Conservation (phyloP, 2,888 invertebrate species). For the Epistrophe grossulariae region DNA sequence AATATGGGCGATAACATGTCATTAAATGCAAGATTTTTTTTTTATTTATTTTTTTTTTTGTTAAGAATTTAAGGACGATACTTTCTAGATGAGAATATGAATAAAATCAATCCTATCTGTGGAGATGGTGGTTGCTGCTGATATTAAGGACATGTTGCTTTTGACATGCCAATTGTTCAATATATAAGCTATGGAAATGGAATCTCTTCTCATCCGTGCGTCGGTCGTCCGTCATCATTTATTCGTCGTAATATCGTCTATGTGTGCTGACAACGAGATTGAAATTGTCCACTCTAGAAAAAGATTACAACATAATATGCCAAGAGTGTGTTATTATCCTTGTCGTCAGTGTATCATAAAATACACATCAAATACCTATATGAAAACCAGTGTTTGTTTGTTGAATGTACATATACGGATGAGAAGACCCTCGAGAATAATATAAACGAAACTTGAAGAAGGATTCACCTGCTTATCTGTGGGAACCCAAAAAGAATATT, state of each 20-base stretch:
- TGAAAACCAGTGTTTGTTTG: slow-evolving; percentile 4
- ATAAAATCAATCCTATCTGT: slow-evolving; percentile 10
- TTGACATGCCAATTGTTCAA: slow-evolving; percentile 36
- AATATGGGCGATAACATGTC: slow-evolving; percentile 33
- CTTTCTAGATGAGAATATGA: slow-evolving; percentile 6
- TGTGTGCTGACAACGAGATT: slow-evolving; percentile 9
- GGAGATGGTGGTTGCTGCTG: neutral
- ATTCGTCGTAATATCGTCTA: neutral
- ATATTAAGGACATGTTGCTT: slow-evolving; percentile 23
- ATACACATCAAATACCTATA: slow-evolving; percentile 27
- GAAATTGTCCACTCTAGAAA: slow-evolving; percentile 28
- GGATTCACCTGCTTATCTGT: slow-evolving; percentile 62
- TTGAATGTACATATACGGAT: slow-evolving; percentile 12
- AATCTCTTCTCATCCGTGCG: neutral
- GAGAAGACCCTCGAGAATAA: slow-evolving; percentile 30
- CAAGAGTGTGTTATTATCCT: slow-evolving; percentile 22
- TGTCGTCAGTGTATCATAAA: slow-evolving; percentile 30
- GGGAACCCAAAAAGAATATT: slow-evolving; percentile 40
- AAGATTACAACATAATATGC: slow-evolving; percentile 18
- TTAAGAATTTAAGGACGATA: neutral
- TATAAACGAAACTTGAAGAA: slow-evolving; percentile 24
- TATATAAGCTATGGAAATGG: slow-evolving; percentile 2
- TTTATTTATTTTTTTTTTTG: neutral
- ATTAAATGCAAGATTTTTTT: slow-evolving; percentile 12
- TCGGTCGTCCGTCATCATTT: no score